A percentile compares a stretch with the other conserved stretches of the same genome.
phyloP scores from a whole-genome alignment of 2,888 invertebrate genomes.

The Dascillus cervinus region DNA sequence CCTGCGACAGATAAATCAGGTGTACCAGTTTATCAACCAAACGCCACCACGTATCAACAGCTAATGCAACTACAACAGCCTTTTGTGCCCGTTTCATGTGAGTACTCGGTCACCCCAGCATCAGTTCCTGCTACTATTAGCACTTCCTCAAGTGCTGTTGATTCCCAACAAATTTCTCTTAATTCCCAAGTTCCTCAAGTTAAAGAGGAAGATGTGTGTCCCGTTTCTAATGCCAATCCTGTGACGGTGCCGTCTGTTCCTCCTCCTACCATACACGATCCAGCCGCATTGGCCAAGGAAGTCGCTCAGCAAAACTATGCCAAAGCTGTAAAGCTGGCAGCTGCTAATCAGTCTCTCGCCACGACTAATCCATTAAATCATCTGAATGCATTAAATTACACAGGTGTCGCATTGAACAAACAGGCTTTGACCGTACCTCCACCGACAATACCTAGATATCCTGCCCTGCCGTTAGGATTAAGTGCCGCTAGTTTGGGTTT shows the following conservation, averaged over 20 bases:
- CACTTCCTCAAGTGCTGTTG: slow-evolving; percentile 30
- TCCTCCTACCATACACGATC: slow-evolving; percentile 44
- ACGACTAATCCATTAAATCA: slow-evolving; percentile 37
- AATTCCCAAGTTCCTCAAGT: slow-evolving; percentile 24
- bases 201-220: slow-evolving; percentile 17
- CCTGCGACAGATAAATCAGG: slow-evolving; percentile 95
- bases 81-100: slow-evolving; percentile 98
- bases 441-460: slow-evolving; percentile 34
- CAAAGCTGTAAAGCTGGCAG: slow-evolving; percentile 60
- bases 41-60: slow-evolving; percentile 85
- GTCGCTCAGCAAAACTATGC: slow-evolving; percentile 78
- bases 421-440: slow-evolving; percentile 44
- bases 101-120: slow-evolving; percentile 77
- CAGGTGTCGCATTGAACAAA: slow-evolving; percentile 64
- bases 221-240: slow-evolving; percentile 20
- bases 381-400: slow-evolving; percentile 58
- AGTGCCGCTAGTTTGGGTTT: slow-evolving; percentile 29
- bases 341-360: slow-evolving; percentile 34
- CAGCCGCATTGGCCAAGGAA: slow-evolving; percentile 67
- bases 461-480: slow-evolving; percentile 30
- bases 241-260: slow-evolving; percentile 26
- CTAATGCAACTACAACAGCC: slow-evolving; percentile 92
- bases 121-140: slow-evolving; percentile 29
- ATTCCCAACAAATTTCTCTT: slow-evolving; percentile 24
- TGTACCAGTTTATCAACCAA: slow-evolving; percentile 91